Percentiles rank a stretch among this genome's conserved stretches.
Conservation (phyloP, 1,140 invertebrate genomes). For the Parapsyche elsis region DNA sequence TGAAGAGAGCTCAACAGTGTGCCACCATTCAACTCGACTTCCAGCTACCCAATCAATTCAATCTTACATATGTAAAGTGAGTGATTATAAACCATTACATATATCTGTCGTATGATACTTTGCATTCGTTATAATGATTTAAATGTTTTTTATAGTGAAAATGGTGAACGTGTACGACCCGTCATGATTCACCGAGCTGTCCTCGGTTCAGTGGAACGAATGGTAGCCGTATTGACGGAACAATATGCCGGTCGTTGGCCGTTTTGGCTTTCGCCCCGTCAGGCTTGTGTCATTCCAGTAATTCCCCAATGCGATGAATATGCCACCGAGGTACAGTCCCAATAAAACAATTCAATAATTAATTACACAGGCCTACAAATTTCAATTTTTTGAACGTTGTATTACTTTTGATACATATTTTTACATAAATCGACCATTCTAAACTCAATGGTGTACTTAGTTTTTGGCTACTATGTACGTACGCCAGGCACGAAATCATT, state of each 20-base stretch:
- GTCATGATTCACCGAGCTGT: slow-evolving; percentile 99
- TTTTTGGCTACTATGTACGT: no score
- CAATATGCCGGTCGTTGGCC: slow-evolving; percentile 99
- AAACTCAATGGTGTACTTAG: slow-evolving; percentile 51
- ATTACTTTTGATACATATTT: no score
- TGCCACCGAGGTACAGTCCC: slow-evolving; percentile 75
- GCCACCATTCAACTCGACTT: slow-evolving; percentile 99
- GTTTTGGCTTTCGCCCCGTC: slow-evolving; percentile 97
- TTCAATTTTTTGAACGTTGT: slow-evolving; percentile 23
- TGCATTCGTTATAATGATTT: not conserved
- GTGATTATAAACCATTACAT: no score
- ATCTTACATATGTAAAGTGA: slow-evolving; percentile 69
- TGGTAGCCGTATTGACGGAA: slow-evolving; percentile 98
- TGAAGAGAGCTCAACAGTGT: slow-evolving; percentile 91
- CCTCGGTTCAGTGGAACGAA: slow-evolving; percentile 96
- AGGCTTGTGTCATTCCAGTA: slow-evolving; percentile 92
- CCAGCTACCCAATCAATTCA: slow-evolving; percentile 83
- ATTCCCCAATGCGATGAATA: slow-evolving; percentile 88
- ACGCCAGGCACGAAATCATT: no score
- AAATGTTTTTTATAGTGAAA: slow-evolving; percentile 72
- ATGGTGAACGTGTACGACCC: slow-evolving; percentile 88
- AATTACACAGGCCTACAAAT: no score
- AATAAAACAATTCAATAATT: not conserved
- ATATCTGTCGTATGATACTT: slow-evolving; percentile 10
- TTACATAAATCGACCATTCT: no score